Base-by-base conservation (phyloP, 2,888 invertebrate genomes). In the Macrophya annulata region DNA sequence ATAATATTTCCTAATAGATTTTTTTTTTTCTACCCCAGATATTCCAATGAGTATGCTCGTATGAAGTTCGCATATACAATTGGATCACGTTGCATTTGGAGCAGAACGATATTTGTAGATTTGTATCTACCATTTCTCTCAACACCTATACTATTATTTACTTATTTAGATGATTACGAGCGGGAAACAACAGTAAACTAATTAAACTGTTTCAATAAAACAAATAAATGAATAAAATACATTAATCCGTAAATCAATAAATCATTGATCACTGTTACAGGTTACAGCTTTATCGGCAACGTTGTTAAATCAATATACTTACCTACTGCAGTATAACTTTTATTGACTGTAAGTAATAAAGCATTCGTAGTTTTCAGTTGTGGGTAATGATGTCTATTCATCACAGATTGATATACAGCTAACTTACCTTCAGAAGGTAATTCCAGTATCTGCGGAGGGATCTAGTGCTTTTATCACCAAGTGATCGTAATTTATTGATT, bases 41-140 rank as follows among this genome's bases (percentile, higher is more conserved):
- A 74, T 74, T 9, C 21, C 10, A 6, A 21, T 74, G 45, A 74
- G 12, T 74, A 74, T 31, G 37, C 55, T 77, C 8, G 31, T 37
- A 31, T n/a, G 51, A 77, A 77, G 77, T 5, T 55, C 37, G 31
- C 51, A 21, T 43, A 59, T 17, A 76, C 62, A 81, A 81, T 21
- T 81, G 81, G 81, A 81, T 62, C 62, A 51, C 81, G 43, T 43
- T n/a, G 43, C 62, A 81, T 81, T 62, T 81, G 62, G 81, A 81
- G 81, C 81, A 62, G 59, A 81, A 81, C 43, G 59, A 81, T 81
- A 17, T 25, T 12, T 10, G 43, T 43, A 21, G n/a, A 81, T 43
- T 40, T 21, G 72, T 76, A 71, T 45, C 25, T n/a, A 15, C 72
- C 43, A 40, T 40, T n/a, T n/a, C 43, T 55, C n/a, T 17, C 6